Evolutionary conservation across 2,797 vertebrate genomes (phyloP).

Genomic region (Chrosomus eos): DNA sequence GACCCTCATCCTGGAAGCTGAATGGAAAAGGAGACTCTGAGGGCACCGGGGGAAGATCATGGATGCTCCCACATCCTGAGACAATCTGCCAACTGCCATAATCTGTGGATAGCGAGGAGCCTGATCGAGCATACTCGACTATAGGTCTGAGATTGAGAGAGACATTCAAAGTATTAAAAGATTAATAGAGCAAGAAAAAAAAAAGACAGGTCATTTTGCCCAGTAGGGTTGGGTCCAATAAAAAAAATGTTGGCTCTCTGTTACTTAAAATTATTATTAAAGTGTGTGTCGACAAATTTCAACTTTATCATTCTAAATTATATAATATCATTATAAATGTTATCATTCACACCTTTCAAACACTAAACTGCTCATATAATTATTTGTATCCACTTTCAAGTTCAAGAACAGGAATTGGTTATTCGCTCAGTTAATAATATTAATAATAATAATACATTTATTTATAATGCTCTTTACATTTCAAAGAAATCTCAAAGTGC

Average conservation of each 20-base stretch:
- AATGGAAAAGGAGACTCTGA: slow-evolving; percentile 88
- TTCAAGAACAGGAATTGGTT: neutral
- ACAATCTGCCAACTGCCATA: slow-evolving; percentile 99
- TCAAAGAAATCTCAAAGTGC: no score
- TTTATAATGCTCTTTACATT: no score
- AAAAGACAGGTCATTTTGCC: neutral
- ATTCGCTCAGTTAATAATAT: neutral
- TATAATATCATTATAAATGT: no score
- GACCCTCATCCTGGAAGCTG: slow-evolving; percentile 93
- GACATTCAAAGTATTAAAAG: slow-evolving; percentile 55
- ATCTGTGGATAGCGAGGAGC: slow-evolving; percentile 96
- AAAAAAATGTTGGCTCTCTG: neutral
- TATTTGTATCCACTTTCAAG: neutral
- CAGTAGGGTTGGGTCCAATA: neutral
- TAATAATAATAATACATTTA: no score
- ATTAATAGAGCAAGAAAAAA: slow-evolving; percentile 6
- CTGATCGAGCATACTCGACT: slow-evolving; percentile 86
- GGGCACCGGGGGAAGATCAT: slow-evolving; percentile 87
- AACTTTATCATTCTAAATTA: neutral
- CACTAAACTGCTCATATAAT: neutral
- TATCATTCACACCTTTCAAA: neutral
- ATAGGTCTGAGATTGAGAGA: slow-evolving; percentile 87
- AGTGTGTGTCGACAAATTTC: neutral
- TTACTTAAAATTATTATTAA: neutral
- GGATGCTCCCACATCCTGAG: slow-evolving; percentile 96